A percentile compares a stretch with the other conserved stretches of the same genome.
Evolutionary conservation across 2,888 invertebrate species (phyloP).

Genomic region (Yponomeuta cagnagella): DNA sequence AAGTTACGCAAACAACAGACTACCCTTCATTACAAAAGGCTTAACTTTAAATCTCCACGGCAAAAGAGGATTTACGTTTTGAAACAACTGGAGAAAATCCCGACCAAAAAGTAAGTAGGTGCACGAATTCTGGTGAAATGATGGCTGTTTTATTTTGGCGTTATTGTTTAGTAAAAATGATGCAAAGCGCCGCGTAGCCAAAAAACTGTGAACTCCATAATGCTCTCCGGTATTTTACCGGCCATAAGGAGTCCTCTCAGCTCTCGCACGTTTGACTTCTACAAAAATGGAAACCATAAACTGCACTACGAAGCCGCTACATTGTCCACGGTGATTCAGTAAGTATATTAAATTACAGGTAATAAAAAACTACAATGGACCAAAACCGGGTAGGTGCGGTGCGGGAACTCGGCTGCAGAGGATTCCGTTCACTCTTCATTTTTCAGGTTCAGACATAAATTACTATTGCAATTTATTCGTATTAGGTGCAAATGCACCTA

Average conservation of each 20-base stretch:
- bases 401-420: conserved; percentile 4
- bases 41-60: conserved; percentile 53
- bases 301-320: conserved; percentile 42
- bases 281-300: conserved; percentile 20
- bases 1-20: conserved; percentile 8
- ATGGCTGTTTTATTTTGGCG: conserved; percentile 22
- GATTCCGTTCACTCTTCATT: neutral
- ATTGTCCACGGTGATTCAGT: conserved; percentile 48
- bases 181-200: no score
- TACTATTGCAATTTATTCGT: neutral
- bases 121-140: conserved; percentile 36
- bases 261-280: neutral
- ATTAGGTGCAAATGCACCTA: neutral
- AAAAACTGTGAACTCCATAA: neutral
- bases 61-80: conserved; percentile 53
- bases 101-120: conserved; percentile 30
- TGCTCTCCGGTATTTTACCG: neutral
- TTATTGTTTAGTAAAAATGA: neutral
- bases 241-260: neutral
- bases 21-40: conserved; percentile 58
- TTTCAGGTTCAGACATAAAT: neutral
- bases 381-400: conserved; percentile 22
- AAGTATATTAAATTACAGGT: conserved; percentile 63
- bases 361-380: conserved; percentile 50
- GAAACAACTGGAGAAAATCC: conserved; percentile 40